Base-by-base conservation (phyloP, 2,888 invertebrate species). In the Leptinotarsa haldemani region DNA sequence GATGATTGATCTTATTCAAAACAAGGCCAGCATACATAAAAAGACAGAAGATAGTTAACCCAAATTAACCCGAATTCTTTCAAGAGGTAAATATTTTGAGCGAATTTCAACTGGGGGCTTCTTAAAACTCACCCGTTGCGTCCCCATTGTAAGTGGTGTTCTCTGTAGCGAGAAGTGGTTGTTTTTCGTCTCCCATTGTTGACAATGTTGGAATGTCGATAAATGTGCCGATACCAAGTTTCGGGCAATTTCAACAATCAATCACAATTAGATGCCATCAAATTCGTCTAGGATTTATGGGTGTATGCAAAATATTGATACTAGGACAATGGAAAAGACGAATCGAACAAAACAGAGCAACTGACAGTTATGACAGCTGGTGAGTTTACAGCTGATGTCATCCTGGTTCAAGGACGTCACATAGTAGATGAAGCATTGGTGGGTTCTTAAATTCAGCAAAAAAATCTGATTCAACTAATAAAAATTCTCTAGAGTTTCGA, bases 141-240 rank as follows among this genome's bases (percentile, higher is more conserved):
- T 81, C 82, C 3, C 81, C 80, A 74, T 80, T 82, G 66, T 83
- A 82, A 22, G 75, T 78, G 69, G 79, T 79, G 46, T 68, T 77
- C 71, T 83, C 83, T 30, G 78, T 80, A 48, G 76, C 77, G 25
- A 84, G 75, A 69, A 84, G 82, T n/a, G 83, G 82, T 75, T 83
- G 82, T 70, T 80, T 82, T 77, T 83, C 84, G 73, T 81, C 81
- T 40, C 81, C 82, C 81, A 83, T 82, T 61, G 68, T 71, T 25
- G 52, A 22, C 18, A 12, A 13, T 22, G 25, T 58, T 20, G 58
- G 58, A 58, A 58, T 25, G 58, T 58, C 58, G 58, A 25, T 13
- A 4, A 58, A 20, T 22, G 20, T 12, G 58, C 25, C 22, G 58
- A 20, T n/a, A 25, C 58, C 13, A 25, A 58, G 16, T 20, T 58